Evolutionary conservation across 1,140 invertebrate species (phyloP).

Genomic region (Ctenoplectra terminalis): DNA sequence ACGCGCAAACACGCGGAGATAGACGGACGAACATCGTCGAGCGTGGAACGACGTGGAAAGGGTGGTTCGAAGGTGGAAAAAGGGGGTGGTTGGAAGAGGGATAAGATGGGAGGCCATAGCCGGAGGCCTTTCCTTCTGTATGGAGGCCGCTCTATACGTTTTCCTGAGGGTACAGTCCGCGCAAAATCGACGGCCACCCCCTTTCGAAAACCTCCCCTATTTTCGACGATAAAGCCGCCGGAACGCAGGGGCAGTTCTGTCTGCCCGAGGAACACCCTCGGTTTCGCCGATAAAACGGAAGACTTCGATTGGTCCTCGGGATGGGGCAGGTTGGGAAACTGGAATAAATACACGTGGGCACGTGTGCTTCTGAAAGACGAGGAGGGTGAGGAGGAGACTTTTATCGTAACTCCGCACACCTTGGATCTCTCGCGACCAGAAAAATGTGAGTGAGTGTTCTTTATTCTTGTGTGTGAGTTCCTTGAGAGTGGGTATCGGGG

Average conservation of each 20-base stretch:
- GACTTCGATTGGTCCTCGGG: slow-evolving; percentile 65
- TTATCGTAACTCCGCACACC: slow-evolving; percentile 37
- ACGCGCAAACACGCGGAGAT: slow-evolving; percentile 62
- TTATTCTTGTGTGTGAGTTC: neutral
- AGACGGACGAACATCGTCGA: slow-evolving; percentile 28
- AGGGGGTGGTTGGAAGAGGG: slow-evolving; percentile 37
- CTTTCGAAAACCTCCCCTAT: slow-evolving; percentile 48
- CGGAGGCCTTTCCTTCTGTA: slow-evolving; percentile 71
- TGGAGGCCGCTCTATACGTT: slow-evolving; percentile 57
- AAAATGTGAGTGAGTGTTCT: slow-evolving; percentile 54
- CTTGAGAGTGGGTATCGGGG: neutral
- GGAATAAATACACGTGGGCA: slow-evolving; percentile 16
- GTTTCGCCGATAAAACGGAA: slow-evolving; percentile 65
- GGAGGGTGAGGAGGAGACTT: neutral
- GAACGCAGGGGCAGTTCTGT: slow-evolving; percentile 25
- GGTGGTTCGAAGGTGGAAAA: neutral
- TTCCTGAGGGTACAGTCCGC: slow-evolving; percentile 65
- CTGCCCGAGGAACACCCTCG: slow-evolving; percentile 44
- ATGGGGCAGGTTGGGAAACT: slow-evolving; percentile 2
- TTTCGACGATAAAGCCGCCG: slow-evolving; percentile 62
- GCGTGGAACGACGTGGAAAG: slow-evolving; percentile 6
- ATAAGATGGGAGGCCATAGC: slow-evolving; percentile 78
- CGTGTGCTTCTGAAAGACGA: neutral
- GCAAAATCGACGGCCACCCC: slow-evolving; percentile 54
- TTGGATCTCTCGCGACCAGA: slow-evolving; percentile 25